These are phyloP conservation scores for Scaptodrosophila latifasciaeformis DNA, from an alignment of 2,888 invertebrate species.

Conservation along the genomic window DNA sequence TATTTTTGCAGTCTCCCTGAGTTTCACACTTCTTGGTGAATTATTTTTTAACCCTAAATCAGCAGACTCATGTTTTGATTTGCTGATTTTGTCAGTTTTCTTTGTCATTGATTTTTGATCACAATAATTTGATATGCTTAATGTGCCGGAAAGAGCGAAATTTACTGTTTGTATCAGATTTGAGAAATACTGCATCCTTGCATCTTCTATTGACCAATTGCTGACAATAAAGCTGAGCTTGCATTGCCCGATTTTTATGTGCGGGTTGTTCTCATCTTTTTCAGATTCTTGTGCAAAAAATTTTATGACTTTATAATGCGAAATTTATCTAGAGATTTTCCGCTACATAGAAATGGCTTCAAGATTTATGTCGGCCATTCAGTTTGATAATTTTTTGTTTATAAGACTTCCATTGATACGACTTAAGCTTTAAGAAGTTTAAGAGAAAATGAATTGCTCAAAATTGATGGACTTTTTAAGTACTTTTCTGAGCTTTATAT, in stretches of 20 bases:
- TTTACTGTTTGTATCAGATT: not conserved
- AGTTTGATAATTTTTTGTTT: too few species aligned
- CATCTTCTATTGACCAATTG: not conserved
- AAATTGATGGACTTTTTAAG: too few species aligned
- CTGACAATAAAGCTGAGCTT: not conserved
- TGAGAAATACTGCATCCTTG: not conserved
- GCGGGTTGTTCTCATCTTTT: slow-evolving; percentile 12
- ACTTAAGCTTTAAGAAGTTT: too few species aligned
- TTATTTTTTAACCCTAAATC: too few species aligned
- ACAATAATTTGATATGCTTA: slow-evolving; percentile 60
- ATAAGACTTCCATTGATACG: too few species aligned
- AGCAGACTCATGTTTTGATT: too few species aligned
- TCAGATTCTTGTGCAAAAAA: slow-evolving; percentile 8
- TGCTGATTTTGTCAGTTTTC: slow-evolving; percentile 63
- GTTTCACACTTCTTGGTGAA: too few species aligned
- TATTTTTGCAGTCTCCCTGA: too few species aligned
- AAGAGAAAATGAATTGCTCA: too few species aligned
- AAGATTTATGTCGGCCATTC: not conserved
- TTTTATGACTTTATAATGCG: slow-evolving; percentile 33
- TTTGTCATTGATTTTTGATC: slow-evolving; percentile 62
- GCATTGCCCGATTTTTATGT: slow-evolving; percentile 2
- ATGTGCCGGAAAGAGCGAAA: slow-evolving; percentile 44
- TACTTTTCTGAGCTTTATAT: too few species aligned
- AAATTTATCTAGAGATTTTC: slow-evolving; percentile 2
- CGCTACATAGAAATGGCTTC: not conserved